Evolutionary conservation across 2,797 vertebrate genomes (phyloP).

Genomic region (Anguilla anguilla): DNA sequence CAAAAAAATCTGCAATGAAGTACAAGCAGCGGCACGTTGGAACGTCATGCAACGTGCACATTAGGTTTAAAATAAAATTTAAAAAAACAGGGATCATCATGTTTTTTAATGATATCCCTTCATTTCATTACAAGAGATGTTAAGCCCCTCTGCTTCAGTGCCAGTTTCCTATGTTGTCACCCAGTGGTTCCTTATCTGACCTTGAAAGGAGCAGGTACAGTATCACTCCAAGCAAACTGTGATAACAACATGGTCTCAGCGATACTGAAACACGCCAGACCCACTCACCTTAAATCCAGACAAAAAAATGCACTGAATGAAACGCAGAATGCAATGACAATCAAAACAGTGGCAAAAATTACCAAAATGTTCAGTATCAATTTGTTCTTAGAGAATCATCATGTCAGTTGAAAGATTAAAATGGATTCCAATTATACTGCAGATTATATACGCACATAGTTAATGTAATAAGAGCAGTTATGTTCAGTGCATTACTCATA

Average conservation of each 20-base stretch:
- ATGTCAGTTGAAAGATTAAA: neutral
- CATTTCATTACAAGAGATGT: neutral
- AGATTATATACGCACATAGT: neutral
- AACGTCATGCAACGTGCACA: neutral
- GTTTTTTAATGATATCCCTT: neutral
- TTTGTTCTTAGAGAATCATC: neutral
- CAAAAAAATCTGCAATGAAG: neutral
- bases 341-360: neutral
- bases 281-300: conserved; percentile 16
- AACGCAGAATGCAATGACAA: neutral
- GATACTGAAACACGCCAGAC: conserved; percentile 30
- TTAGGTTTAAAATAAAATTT: neutral
- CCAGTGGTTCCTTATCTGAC: conserved; percentile 52
- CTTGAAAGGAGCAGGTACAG: conserved; percentile 50
- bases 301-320: neutral
- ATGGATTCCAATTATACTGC: neutral
- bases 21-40: neutral
- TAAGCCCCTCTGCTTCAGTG: neutral
- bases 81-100: neutral
- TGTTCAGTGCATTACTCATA: neutral
- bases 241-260: conserved; percentile 37
- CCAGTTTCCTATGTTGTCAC: conserved; percentile 3
- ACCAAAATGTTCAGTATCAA: neutral
- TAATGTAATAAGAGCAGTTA: neutral
- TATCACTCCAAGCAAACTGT: conserved; percentile 39